A percentile compares a stretch with the other conserved stretches of the same genome.
These are phyloP conservation scores for Acanthochromis polyacanthus DNA, from an alignment of 2,113 vertebrate genomes.

Conservation along the genomic window DNA sequence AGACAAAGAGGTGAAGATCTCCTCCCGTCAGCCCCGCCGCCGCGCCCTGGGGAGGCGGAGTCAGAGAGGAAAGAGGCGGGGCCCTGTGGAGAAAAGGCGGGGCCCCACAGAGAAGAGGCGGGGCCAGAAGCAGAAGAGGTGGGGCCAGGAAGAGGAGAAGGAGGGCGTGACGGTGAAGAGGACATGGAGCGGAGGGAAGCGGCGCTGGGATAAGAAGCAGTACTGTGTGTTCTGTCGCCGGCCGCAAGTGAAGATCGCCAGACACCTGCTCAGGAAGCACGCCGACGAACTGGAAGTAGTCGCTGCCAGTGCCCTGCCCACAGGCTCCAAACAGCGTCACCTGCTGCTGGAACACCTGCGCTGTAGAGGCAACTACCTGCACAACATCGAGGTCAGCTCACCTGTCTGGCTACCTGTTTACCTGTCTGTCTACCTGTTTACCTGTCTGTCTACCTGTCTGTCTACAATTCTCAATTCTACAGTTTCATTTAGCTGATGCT, in stretches of 20 bases:
- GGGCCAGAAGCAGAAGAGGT: background rate
- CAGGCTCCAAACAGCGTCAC: slow-evolving; percentile 67
- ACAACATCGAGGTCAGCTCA: slow-evolving; percentile 69
- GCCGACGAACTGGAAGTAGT: slow-evolving; percentile 56
- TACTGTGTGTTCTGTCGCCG: slow-evolving; percentile 71
- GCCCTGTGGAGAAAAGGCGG: slow-evolving; percentile 14
- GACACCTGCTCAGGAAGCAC: slow-evolving; percentile 70
- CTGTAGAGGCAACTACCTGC: slow-evolving; percentile 70
- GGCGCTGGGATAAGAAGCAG: slow-evolving; percentile 69
- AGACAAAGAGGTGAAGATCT: slow-evolving; percentile 13
- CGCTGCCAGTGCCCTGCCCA: slow-evolving; percentile 39
- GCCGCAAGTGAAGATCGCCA: slow-evolving; percentile 69
- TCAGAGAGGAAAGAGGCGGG: slow-evolving; percentile 36
- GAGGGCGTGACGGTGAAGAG: slow-evolving; percentile 69
- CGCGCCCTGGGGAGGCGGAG: background rate
- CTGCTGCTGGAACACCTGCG: slow-evolving; percentile 70
- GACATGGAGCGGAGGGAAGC: slow-evolving; percentile 36
- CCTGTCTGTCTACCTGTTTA: background rate
- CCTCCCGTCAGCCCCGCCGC: background rate
- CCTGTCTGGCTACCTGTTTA: background rate
- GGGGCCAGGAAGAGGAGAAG: slow-evolving; percentile 28
- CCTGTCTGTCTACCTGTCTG: too few species aligned
- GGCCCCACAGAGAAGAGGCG: too few species aligned
- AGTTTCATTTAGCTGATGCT: too few species aligned
- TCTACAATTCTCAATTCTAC: too few species aligned